phyloP scores from a whole-genome alignment of 1,140 invertebrate species.

The Daktulosphaira vitifoliae region DNA sequence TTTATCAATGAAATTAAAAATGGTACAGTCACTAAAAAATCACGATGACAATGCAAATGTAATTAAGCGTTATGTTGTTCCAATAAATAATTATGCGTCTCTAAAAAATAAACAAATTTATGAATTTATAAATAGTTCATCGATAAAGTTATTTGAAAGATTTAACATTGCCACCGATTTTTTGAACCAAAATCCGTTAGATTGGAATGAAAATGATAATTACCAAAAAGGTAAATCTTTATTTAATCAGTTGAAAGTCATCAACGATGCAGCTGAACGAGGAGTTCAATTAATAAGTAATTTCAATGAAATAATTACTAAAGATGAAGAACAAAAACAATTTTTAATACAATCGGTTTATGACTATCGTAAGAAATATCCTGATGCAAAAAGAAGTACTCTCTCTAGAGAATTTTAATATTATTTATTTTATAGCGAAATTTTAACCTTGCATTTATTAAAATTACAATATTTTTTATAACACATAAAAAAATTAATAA shows the following conservation, averaged over 20 bases:
- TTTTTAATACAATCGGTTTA: slow-evolving; percentile 15
- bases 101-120: slow-evolving; percentile 1
- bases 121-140: slow-evolving; percentile 2
- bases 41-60: not conserved
- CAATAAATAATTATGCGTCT: not conserved
- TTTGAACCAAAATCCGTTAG: not conserved
- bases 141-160: not conserved
- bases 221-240: slow-evolving; percentile 31
- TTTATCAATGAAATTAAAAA: not conserved
- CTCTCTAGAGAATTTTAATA: too few species aligned
- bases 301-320: slow-evolving; percentile 31
- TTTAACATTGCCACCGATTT: slow-evolving; percentile 6
- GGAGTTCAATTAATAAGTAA: slow-evolving; percentile 29
- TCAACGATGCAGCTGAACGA: slow-evolving; percentile 34
- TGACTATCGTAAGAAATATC: not conserved
- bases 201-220: slow-evolving; percentile 1
- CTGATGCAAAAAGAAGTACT: too few species aligned
- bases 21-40: not conserved
- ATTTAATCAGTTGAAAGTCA: slow-evolving; percentile 34
- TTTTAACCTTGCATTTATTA: too few species aligned
- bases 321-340: slow-evolving; percentile 34
- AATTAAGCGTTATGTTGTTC: not conserved
- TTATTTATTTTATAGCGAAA: too few species aligned
- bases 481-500: too few species aligned
- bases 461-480: too few species aligned